A percentile compares a stretch with the other conserved stretches of the same genome.
phyloP scores from a whole-genome alignment of 2,113 vertebrate genomes.

The Ptilorrhoa leucosticta region DNA sequence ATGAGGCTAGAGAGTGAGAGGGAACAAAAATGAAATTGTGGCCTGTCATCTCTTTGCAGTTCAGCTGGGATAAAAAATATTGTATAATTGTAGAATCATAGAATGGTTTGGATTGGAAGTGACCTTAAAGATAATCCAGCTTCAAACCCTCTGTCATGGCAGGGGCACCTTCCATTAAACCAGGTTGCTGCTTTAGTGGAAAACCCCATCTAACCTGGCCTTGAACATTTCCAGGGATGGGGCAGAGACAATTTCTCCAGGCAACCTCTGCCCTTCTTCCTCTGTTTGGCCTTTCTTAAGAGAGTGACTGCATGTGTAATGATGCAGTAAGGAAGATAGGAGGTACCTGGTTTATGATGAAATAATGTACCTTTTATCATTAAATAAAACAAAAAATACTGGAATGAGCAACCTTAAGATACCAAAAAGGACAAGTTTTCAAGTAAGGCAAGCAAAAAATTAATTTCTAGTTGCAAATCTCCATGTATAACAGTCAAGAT shows the following conservation, averaged over 20 bases:
- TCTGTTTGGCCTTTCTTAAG: background rate
- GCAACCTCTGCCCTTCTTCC: background rate
- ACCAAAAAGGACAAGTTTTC: background rate
- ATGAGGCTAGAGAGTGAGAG: background rate
- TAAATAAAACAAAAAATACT: background rate
- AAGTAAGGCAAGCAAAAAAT: background rate
- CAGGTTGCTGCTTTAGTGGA: background rate
- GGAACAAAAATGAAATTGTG: background rate
- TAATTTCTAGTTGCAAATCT: background rate
- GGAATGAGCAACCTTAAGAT: background rate
- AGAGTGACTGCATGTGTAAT: background rate
- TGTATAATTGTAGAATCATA: background rate
- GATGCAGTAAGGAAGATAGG: background rate
- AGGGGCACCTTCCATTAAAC: background rate
- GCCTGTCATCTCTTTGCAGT: background rate
- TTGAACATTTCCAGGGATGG: background rate
- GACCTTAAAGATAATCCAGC: background rate
- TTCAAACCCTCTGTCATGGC: fast-evolving
- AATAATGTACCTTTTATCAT: background rate
- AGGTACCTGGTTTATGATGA: background rate
- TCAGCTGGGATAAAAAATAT: background rate
- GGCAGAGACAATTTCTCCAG: background rate
- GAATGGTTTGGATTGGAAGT: background rate
- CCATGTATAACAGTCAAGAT: background rate
- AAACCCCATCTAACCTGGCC: background rate